Evolutionary conservation across 2,113 vertebrate genomes (phyloP), one percentile per base, ranked within the genome.

Genomic region (Solea solea): DNA sequence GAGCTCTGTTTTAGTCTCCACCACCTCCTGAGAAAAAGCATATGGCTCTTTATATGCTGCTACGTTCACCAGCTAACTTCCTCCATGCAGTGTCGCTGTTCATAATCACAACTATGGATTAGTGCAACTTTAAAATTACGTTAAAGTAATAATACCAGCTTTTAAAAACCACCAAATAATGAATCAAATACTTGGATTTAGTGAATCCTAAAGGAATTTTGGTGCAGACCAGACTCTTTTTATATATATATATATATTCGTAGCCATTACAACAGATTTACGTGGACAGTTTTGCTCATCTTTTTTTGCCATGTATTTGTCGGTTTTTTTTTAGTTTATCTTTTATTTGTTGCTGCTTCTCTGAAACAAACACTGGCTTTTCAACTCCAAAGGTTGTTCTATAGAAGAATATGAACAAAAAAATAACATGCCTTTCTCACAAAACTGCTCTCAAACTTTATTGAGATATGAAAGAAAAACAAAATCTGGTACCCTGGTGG

Each of bases 331-430:
- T 58, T 41, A 63, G 16, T 39, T 45, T 62, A 72, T 64, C 82
- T 45, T 46, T 53, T 72, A 51, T 53, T 74, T 74, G 66, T 82
- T 81, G 90, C 89, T 93, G 91, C 92, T 93, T 89, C 86, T 91
- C 87, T 80, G 78, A 91, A 89, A 90, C 78, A 92, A 90, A 94
- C 93, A 93, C 92, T 93, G 93, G 90, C 87, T 91, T 87, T 88
- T 87, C 84, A 85, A 89, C 90, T 93, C 89, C 90, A 91, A 91
- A 91, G 84, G 69, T 90, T 88, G 76, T 90, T 84, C 84, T 82
- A n/a, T 64, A 59, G 73, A 83, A 86, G 64, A 87, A 86, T 49
- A 85, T 55, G 81, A 86, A 90, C 79, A 89, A 88, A 87, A 86
- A 82, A 34, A 34, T 87, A 88, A 81, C 79, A 86, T 87, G 85